Percentiles rank a stretch among this genome's conserved stretches.
phyloP scores from a whole-genome alignment of 2,797 vertebrate species.

The Etheostoma perlongum region DNA sequence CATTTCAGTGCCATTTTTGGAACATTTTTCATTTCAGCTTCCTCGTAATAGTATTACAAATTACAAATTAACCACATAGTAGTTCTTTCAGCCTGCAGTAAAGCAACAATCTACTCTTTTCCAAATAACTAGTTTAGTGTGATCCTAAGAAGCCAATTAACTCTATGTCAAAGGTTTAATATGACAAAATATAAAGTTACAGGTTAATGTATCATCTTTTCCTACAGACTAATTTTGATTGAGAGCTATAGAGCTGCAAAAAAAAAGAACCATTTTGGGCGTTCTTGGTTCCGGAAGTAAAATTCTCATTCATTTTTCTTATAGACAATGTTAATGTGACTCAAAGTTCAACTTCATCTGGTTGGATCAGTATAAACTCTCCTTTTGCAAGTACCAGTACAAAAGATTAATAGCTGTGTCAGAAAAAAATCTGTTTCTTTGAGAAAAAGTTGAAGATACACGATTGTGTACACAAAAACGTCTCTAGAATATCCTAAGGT shows the following conservation, averaged over 20 bases:
- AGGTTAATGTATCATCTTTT: background rate
- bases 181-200: background rate
- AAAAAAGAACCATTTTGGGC: background rate
- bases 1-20: too few relatives aligned
- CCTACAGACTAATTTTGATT: background rate
- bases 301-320: background rate
- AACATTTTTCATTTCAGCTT: too few relatives aligned
- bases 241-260: too few relatives aligned
- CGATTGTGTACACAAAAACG: accelerated
- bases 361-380: background rate
- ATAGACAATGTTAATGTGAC: background rate
- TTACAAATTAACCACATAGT: too few relatives aligned
- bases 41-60: too few relatives aligned
- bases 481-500: background rate
- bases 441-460: background rate
- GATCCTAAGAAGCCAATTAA: too few relatives aligned
- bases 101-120: too few relatives aligned
- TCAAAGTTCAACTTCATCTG: too few relatives aligned
- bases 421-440: background rate
- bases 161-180: background rate
- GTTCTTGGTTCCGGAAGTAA: background rate
- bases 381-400: background rate
- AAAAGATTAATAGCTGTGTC: background rate
- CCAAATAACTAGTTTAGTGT: too few relatives aligned
- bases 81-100: too few relatives aligned